Base-by-base conservation (phyloP, 2,888 invertebrate species). In the Patella pellucida region DNA sequence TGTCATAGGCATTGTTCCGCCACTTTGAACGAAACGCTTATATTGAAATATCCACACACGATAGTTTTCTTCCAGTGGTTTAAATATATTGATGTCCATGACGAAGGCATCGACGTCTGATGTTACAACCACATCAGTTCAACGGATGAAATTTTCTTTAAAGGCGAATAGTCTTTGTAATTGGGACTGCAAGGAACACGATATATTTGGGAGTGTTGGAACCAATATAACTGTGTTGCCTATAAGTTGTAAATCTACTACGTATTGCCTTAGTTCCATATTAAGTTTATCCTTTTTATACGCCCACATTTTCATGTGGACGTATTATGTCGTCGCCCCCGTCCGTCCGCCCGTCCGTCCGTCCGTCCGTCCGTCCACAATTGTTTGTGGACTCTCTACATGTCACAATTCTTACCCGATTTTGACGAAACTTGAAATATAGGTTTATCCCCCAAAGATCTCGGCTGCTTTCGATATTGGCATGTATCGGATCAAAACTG, bases 1-100 rank as follows among this genome's bases (percentile, higher is more conserved):
- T 9, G 41, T 41, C n/a, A 56, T 56, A 56, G 56, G 56, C 15
- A 56, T n/a, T 56, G 56, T 56, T n/a, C 56, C 4, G 56, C n/a
- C n/a, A 56, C 16, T 56, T n/a, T 56, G 15, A n/a, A 56, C 56
- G n/a, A n/a, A 15, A n/a, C 56, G 56, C 16, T 15, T 56, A 56
- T 56, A 56, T n/a, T 56, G 56, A 56, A 56, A 56, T 56, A 56
- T 56, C 56, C 56, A 56, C 9, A 56, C 56, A 56, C 56, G 56
- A n/a, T 56, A 56, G 16, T 56, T n/a, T 15, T 56, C 16, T n/a
- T 56, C 56, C 15, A 56, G 56, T n/a, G 56, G 56, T 56, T 56
- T 56, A 56, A 56, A 56, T n/a, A 56, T 16, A 16, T 15, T 56
- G 16, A 56, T 9, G 56, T 56, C n/a, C 16, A 56, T 56, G 56